phyloP scores from a whole-genome alignment of 2,888 invertebrate species.

The Melanostoma scalare region DNA sequence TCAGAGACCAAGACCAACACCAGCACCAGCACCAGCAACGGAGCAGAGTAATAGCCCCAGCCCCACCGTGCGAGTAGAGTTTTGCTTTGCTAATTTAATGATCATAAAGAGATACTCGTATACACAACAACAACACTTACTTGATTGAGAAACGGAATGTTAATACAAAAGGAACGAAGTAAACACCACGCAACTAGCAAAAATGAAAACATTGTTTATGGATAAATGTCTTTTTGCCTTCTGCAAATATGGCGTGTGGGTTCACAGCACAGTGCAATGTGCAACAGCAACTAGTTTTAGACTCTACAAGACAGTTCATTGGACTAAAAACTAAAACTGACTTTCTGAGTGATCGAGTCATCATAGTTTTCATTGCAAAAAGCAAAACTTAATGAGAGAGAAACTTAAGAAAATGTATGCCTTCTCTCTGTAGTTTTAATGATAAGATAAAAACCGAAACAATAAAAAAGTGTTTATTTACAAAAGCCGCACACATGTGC shows the following conservation, averaged over 20 bases:
- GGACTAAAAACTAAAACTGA: not conserved
- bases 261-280: conserved; percentile 4
- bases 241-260: not conserved
- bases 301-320: not conserved
- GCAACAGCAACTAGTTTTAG: conserved; percentile 26
- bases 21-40: not conserved
- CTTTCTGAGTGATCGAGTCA: no score
- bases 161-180: conserved; percentile 29
- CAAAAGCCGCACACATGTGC: not conserved
- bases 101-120: conserved; percentile 12
- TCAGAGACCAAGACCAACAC: conserved; percentile 1
- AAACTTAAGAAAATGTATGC: not conserved
- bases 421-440: not conserved
- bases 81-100: conserved; percentile 13
- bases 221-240: not conserved
- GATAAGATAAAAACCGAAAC: not conserved
- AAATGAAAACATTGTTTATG: conserved; percentile 9
- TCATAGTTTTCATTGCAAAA: no score
- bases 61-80: conserved; percentile 20
- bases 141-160: conserved; percentile 23
- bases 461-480: not conserved
- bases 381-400: not conserved
- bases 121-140: not conserved
- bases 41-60: no score
- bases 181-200: conserved; percentile 16